phyloP scores from a whole-genome alignment of 1,140 invertebrate genomes.

The Idris sp. region DNA sequence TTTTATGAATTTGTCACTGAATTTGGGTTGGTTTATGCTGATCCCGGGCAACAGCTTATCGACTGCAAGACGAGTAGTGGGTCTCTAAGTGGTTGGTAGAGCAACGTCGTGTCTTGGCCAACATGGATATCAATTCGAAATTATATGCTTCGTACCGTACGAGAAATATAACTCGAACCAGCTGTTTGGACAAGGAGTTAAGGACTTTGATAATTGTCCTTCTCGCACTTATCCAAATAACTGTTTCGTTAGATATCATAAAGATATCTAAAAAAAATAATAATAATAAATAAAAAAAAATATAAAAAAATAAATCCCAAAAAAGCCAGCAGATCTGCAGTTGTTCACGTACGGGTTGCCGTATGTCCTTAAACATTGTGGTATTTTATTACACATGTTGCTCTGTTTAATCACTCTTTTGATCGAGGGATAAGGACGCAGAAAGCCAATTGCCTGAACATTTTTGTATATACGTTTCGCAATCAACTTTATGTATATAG shows the following conservation, averaged over 20 bases:
- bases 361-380: conserved; percentile 25
- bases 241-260: conserved; percentile 48
- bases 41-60: conserved; percentile 84
- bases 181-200: conserved; percentile 64
- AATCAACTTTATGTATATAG: conserved; percentile 49
- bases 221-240: conserved; percentile 64
- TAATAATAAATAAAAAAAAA: no score
- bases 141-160: conserved; percentile 16
- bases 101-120: conserved; percentile 34
- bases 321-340: conserved; percentile 5
- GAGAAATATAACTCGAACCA: conserved; percentile 41
- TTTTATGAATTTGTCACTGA: conserved; percentile 91
- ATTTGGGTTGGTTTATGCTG: conserved; percentile 87
- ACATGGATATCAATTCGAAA: conserved; percentile 47
- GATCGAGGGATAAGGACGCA: conserved; percentile 38
- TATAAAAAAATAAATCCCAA: not conserved
- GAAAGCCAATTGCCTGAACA: conserved; percentile 13
- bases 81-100: conserved; percentile 79
- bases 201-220: conserved; percentile 18
- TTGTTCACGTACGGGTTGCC: conserved; percentile 24
- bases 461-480: conserved; percentile 56
- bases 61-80: conserved; percentile 91
- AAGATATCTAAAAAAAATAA: no score
- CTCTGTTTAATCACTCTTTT: conserved; percentile 49
- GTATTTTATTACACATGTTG: conserved; percentile 22